These are phyloP conservation scores for Oenanthe oenanthe DNA, from an alignment of 2,113 vertebrate species.

Conservation along the genomic window DNA sequence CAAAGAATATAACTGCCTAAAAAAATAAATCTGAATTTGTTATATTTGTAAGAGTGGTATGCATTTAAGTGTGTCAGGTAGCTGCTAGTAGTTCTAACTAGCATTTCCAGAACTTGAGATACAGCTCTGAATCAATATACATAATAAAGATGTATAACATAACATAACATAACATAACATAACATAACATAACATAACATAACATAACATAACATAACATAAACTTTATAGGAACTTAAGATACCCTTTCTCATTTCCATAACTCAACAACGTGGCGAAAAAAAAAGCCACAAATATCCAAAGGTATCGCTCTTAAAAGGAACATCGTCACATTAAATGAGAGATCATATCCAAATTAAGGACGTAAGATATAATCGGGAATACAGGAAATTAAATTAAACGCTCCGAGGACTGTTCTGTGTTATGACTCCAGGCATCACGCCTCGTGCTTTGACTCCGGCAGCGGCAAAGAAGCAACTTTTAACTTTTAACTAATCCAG, in stretches of 20 bases:
- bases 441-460: too few species aligned
- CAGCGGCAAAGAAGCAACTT: not conserved
- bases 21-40: not conserved
- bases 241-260: not conserved
- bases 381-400: fast-evolving
- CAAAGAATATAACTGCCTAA: not conserved
- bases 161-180: not conserved
- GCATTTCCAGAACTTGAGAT: not conserved
- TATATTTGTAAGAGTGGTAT: not conserved
- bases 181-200: too few species aligned
- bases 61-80: not conserved
- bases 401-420: not conserved
- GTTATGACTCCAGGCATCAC: fast-evolving
- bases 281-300: not conserved
- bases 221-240: not conserved
- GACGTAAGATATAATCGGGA: fast-evolving
- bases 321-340: not conserved
- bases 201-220: too few species aligned
- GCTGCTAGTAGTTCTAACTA: not conserved
- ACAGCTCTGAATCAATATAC: fast-evolving
- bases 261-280: fast-evolving
- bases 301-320: not conserved
- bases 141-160: not conserved
- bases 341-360: not conserved
- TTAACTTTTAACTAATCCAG: not conserved